Conservation (phyloP, 2,888 invertebrate species). For the Melanargia galathea region DNA sequence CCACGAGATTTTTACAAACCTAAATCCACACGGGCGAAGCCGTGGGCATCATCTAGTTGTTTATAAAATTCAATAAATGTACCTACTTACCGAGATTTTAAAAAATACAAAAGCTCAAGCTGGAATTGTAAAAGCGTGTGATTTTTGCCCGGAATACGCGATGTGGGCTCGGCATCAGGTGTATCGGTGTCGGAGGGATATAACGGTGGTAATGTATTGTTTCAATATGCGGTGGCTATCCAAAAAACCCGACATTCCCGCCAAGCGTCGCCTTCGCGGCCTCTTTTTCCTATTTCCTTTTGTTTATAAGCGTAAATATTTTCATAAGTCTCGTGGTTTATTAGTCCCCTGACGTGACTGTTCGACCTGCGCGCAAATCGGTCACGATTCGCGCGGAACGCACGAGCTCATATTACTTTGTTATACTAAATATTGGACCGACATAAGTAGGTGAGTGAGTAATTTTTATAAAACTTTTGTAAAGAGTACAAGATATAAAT, state of each 20-base stretch:
- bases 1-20: too few relatives aligned
- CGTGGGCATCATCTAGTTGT: too few relatives aligned
- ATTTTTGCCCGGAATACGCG: conserved; percentile 59
- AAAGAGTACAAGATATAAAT: too few relatives aligned
- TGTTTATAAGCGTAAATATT: conserved; percentile 39
- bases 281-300: conserved; percentile 33
- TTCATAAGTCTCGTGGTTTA: conserved; percentile 39
- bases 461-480: too few relatives aligned
- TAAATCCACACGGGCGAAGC: too few relatives aligned
- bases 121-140: conserved; percentile 41
- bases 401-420: not conserved
- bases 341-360: conserved; percentile 42
- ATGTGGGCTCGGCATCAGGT: conserved; percentile 61
- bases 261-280: conserved; percentile 30
- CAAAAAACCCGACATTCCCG: conserved; percentile 29
- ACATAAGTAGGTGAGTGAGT: not conserved
- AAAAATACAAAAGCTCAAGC: conserved; percentile 5
- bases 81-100: not conserved
- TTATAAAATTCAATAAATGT: too few relatives aligned
- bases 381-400: conserved; percentile 33
- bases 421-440: conserved; percentile 1
- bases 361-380: conserved; percentile 32
- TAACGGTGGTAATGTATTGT: conserved; percentile 58
- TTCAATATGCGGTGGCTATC: conserved; percentile 49
- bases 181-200: conserved; percentile 55